A percentile compares a stretch with the other conserved stretches of the same genome.
Conservation (phyloP, 2,113 vertebrate genomes). For the Sceloporus undulatus region DNA sequence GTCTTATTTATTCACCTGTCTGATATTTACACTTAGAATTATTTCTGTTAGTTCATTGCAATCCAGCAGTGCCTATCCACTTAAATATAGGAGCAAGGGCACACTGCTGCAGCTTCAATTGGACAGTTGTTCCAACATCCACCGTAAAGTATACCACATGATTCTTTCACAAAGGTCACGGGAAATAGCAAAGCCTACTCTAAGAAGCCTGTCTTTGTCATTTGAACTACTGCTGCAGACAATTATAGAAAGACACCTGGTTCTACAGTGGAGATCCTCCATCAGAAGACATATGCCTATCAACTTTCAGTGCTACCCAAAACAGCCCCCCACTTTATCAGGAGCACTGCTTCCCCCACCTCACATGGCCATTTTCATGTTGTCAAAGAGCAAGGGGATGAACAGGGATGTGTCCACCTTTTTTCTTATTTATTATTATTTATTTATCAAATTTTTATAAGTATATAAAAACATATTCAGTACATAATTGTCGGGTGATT, state of each 20-base stretch:
- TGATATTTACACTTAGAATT: constrained; percentile 15
- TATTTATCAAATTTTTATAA: no score
- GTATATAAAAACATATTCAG: no score
- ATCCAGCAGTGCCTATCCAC: not conserved
- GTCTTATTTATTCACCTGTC: constrained; percentile 30
- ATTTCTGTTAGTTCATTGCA: constrained; percentile 12
- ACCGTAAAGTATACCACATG: not conserved
- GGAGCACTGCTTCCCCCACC: no score
- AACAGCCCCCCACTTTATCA: no score
- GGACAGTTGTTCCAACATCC: constrained; percentile 14
- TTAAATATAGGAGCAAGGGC: constrained; percentile 24
- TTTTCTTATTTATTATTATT: no score
- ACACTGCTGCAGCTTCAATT: not conserved
- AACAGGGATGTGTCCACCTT: no score
- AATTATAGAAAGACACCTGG: not conserved
- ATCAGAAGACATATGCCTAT: no score
- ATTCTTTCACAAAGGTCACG: constrained; percentile 10
- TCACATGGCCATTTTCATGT: no score
- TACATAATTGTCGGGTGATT: no score
- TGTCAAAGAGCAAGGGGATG: no score
- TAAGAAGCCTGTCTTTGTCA: constrained; percentile 3
- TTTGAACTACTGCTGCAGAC: not conserved
- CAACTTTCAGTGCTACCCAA: no score
- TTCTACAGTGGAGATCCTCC: no score
- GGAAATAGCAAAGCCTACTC: not conserved